Percentiles rank a stretch among this genome's conserved stretches.
Evolutionary conservation across 2,113 vertebrate species (phyloP).

Genomic region (Marmota flaviventris): DNA sequence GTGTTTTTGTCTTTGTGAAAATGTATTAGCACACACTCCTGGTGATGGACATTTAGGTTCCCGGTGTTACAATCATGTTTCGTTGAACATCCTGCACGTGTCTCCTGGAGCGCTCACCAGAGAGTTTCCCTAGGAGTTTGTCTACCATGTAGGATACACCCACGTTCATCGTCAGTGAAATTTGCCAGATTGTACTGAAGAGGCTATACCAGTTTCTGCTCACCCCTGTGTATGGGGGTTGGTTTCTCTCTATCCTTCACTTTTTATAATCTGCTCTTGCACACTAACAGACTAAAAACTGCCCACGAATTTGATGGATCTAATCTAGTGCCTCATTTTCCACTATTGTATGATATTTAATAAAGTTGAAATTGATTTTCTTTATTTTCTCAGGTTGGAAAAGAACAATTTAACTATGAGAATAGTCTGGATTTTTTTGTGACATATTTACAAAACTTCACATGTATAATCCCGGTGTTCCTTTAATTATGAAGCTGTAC

Average conservation of each 20-base stretch:
- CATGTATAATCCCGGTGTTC: not conserved
- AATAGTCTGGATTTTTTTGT: not conserved
- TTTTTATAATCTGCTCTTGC: not conserved
- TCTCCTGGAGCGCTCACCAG: too few species aligned
- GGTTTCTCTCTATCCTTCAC: not conserved
- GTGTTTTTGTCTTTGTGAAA: not conserved
- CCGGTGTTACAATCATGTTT: not conserved
- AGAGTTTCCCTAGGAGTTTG: not conserved
- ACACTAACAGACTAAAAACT: not conserved
- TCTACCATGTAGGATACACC: not conserved
- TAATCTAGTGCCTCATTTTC: not conserved
- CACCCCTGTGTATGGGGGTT: not conserved
- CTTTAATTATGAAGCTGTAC: not conserved
- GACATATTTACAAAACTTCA: not conserved
- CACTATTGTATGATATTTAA: not conserved
- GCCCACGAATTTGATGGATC: not conserved
- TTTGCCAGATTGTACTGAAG: not conserved
- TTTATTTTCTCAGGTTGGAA: slow-evolving; percentile 6
- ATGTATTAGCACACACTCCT: not conserved
- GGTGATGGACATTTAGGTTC: not conserved
- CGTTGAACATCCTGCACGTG: fast-evolving
- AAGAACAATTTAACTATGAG: not conserved
- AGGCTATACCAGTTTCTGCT: not conserved
- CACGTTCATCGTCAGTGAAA: not conserved
- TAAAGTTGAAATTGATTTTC: not conserved